Evolutionary conservation across 2,113 vertebrate genomes (phyloP).

Genomic region (Vulpes lagopus): DNA sequence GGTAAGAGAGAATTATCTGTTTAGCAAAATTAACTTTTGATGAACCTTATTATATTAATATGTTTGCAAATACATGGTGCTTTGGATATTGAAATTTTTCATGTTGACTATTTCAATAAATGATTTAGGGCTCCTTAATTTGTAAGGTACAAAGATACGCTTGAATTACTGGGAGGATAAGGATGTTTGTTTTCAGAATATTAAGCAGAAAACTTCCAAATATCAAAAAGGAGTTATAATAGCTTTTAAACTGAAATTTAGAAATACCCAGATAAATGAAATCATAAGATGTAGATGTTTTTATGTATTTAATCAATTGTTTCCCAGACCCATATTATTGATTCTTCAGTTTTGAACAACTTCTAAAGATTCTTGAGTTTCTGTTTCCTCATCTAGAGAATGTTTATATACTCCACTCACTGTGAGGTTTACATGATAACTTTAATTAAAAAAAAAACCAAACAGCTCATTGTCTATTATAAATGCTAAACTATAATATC

Average conservation of each 20-base stretch:
- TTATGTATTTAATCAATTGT: not conserved
- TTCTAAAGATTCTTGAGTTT: constrained; percentile 6
- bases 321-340: not conserved
- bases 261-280: not conserved
- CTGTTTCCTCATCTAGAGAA: not conserved
- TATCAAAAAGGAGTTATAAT: not conserved
- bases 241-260: not conserved
- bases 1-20: not conserved
- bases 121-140: not conserved
- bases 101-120: not conserved
- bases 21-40: constrained; percentile 16
- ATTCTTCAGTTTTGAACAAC: not conserved
- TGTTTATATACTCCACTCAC: not conserved
- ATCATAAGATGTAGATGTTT: not conserved
- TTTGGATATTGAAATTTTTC: not conserved
- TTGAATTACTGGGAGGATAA: not conserved
- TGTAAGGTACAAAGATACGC: not conserved
- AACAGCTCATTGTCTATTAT: not conserved
- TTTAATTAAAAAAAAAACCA: not conserved
- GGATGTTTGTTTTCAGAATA: constrained; percentile 37
- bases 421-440: not conserved
- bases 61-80: not conserved
- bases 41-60: not conserved
- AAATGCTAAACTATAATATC: not conserved
- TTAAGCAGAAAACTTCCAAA: not conserved